Evolutionary conservation across 2,888 invertebrate species (phyloP).

Genomic region (Troilus luridus): DNA sequence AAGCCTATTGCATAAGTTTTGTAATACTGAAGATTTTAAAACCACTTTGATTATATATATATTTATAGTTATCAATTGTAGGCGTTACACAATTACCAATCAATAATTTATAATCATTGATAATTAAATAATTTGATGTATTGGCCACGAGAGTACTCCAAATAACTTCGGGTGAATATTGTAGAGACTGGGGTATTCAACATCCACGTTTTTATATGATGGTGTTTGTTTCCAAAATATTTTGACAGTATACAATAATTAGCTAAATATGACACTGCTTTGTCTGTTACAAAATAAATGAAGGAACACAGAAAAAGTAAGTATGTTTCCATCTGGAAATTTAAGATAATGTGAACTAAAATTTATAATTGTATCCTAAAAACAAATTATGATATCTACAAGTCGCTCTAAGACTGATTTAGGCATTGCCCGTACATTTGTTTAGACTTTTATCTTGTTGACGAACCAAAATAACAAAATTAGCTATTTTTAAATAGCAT

Average conservation of each 20-base stretch:
- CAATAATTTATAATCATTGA: not conserved
- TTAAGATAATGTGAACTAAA: no score
- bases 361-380: no score
- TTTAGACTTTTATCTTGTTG: no score
- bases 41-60: not conserved
- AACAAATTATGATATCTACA: no score
- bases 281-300: no score
- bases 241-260: not conserved
- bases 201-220: not conserved
- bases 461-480: no score
- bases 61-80: not conserved
- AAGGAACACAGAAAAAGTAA: no score
- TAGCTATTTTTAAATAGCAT: no score
- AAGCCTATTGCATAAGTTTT: not conserved
- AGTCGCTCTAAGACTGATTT: no score
- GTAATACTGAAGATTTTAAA: not conserved
- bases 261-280: not conserved
- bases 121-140: not conserved
- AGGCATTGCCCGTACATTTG: no score
- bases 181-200: not conserved
- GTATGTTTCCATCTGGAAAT: no score
- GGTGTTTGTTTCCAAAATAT: not conserved
- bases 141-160: not conserved
- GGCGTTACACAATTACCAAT: not conserved
- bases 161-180: not conserved